phyloP scores from a whole-genome alignment of 37 sponge, comb jelly and placozoan species.

The Axinella damicornis region DNA sequence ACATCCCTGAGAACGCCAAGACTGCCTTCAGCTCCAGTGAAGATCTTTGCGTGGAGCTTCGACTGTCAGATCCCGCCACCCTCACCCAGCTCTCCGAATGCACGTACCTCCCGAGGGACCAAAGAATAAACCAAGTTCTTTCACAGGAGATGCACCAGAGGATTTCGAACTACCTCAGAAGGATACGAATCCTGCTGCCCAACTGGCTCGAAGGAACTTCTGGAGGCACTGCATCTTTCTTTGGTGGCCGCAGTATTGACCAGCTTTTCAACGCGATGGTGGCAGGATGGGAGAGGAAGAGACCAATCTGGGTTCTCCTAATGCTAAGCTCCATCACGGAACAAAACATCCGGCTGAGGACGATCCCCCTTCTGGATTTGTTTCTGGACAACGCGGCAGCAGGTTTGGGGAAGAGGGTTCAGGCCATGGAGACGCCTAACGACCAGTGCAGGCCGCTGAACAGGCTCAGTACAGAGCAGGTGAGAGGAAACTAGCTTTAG shows the following conservation, averaged over 20 bases:
- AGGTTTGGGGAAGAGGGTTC: conserved; percentile 57
- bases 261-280: conserved; percentile 26
- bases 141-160: background rate
- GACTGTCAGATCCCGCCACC: conserved; percentile 24
- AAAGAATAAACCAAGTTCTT: conserved; percentile 24
- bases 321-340: conserved; percentile 61
- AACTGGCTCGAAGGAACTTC: conserved; percentile 29
- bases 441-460: conserved; percentile 72
- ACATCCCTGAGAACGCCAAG: conserved; percentile 70
- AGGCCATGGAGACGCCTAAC: conserved; percentile 42
- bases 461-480: conserved; percentile 25
- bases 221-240: background rate
- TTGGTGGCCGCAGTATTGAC: conserved; percentile 15
- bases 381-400: conserved; percentile 58
- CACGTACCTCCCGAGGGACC: conserved; percentile 24
- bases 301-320: conserved; percentile 63
- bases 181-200: conserved; percentile 18
- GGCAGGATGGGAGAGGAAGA: conserved; percentile 51
- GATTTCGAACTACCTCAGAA: conserved; percentile 34
- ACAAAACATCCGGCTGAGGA: conserved; percentile 16
- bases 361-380: conserved; percentile 50
- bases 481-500: no score
- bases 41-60: conserved; percentile 49
- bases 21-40: conserved; percentile 46
- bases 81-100: background rate